phyloP scores from a whole-genome alignment of 2,888 invertebrate species.

The Minunthozetes semirufus region DNA sequence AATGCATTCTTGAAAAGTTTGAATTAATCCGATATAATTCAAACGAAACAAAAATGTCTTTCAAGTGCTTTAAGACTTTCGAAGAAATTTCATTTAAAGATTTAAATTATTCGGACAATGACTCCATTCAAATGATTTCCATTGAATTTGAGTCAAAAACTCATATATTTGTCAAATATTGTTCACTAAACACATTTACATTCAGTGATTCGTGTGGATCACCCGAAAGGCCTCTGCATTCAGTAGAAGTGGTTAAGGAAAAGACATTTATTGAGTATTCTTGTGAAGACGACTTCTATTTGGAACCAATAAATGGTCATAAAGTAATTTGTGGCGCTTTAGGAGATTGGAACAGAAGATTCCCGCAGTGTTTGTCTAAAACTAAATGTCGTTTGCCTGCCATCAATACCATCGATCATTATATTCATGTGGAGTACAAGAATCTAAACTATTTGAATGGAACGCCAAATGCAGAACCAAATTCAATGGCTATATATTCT shows the following conservation, averaged over 20 bases:
- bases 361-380: background rate
- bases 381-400: background rate
- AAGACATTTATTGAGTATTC: background rate
- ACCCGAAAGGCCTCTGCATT: conserved; percentile 4
- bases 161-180: background rate
- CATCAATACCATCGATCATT: background rate
- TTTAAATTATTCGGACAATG: background rate
- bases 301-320: background rate
- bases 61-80: background rate
- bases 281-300: background rate
- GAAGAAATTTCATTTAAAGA: background rate
- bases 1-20: background rate
- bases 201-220: conserved; percentile 7
- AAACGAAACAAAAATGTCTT: background rate
- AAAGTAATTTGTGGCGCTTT: background rate
- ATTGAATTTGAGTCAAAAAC: background rate
- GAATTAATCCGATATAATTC: background rate
- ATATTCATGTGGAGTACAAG: background rate
- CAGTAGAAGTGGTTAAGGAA: background rate
- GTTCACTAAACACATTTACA: background rate
- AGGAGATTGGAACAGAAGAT: background rate
- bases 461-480: background rate
- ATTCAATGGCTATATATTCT: conserved; percentile 15
- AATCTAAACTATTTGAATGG: conserved; percentile 3
- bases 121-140: background rate